A percentile compares a stretch with the other conserved stretches of the same genome.
Evolutionary conservation across 2,113 vertebrate genomes (phyloP).

Genomic region (Sapayoa aenigma): DNA sequence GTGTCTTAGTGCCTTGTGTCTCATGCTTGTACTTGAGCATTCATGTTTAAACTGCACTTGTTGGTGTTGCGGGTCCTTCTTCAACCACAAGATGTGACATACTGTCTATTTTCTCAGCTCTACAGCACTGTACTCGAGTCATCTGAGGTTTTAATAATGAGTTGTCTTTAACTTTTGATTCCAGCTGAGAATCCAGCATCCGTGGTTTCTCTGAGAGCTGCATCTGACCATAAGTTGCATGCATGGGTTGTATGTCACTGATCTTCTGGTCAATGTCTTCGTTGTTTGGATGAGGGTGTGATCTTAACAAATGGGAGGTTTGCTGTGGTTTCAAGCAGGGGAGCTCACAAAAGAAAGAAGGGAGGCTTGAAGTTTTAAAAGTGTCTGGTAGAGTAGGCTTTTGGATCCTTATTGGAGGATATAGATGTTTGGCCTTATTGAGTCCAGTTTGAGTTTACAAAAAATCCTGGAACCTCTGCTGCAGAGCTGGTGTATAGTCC

Average conservation of each 20-base stretch:
- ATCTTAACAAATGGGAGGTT: not conserved
- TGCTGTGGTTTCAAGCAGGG: not conserved
- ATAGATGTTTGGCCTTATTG: not conserved
- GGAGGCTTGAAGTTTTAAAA: not conserved
- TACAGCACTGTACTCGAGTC: not conserved
- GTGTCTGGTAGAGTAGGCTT: not conserved
- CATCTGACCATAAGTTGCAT: not conserved
- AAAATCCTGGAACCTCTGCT: not conserved
- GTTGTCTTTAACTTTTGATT: not conserved
- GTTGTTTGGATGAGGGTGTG: not conserved
- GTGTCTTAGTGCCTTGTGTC: not conserved
- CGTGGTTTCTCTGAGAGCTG: not conserved
- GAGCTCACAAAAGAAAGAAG: not conserved
- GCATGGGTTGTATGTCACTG: not conserved
- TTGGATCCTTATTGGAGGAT: not conserved
- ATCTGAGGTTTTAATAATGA: not conserved
- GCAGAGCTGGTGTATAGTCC: not conserved
- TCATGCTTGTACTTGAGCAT: not conserved
- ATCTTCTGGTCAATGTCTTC: not conserved
- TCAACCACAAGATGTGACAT: not conserved
- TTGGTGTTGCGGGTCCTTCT: not conserved
- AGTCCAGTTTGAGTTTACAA: not conserved
- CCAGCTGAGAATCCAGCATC: not conserved
- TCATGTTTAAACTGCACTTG: not conserved
- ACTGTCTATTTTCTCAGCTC: not conserved